Conservation (phyloP, 2,888 invertebrate species). For the Beris chalybata region DNA sequence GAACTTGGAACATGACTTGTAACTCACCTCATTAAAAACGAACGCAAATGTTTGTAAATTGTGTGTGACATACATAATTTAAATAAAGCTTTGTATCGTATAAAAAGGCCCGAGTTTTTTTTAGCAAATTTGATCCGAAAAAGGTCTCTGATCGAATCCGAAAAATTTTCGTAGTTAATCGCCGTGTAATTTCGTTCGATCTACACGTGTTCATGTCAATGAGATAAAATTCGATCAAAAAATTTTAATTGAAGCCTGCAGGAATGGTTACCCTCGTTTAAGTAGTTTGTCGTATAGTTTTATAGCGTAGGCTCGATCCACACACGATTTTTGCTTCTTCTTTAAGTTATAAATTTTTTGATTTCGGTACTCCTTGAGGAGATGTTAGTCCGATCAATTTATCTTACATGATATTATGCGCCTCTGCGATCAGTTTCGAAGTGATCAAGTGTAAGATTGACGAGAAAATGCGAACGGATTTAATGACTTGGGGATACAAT, state of each 20-base stretch:
- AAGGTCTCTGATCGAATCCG: neutral
- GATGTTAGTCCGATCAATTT: conserved; percentile 3
- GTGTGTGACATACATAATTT: conserved; percentile 3
- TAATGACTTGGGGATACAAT: conserved; percentile 35
- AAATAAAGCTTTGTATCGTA: conserved; percentile 8
- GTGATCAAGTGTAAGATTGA: conserved; percentile 19
- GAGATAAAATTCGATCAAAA: conserved; percentile 57
- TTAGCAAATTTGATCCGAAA: neutral
- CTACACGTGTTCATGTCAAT: conserved; percentile 41
- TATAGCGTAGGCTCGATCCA: neutral
- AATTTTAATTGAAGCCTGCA: conserved; percentile 58
- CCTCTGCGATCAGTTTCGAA: neutral
- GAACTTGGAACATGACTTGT: neutral
- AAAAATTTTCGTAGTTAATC: conserved; percentile 11
- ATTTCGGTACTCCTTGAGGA: conserved; percentile 3
- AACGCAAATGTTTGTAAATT: neutral
- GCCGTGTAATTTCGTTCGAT: conserved; percentile 22
- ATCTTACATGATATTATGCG: neutral
- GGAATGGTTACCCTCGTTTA: conserved; percentile 48
- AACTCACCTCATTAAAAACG: neutral
- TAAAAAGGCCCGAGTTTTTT: neutral
- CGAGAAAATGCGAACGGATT: neutral
- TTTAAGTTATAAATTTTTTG: neutral
- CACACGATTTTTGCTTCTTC: neutral
- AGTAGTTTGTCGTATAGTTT: conserved; percentile 7